phyloP scores from a whole-genome alignment of 2,888 invertebrate species.

The Drosophila parthenogenetica region DNA sequence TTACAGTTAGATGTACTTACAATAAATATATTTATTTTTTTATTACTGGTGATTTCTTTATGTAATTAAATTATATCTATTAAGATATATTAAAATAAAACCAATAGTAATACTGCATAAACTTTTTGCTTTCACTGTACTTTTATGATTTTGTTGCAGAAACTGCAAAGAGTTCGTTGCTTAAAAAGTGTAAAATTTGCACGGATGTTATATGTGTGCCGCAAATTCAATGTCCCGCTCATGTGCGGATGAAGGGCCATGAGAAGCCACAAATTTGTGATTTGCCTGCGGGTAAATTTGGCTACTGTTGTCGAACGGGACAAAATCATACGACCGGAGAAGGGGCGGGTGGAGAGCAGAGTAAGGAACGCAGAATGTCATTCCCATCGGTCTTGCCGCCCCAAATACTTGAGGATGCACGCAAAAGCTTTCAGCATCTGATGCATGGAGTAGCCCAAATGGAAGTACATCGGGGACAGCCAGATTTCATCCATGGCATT shows the following conservation, averaged over 20 bases:
- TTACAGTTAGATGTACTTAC: too few species aligned
- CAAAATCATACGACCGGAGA: slow-evolving; percentile 86
- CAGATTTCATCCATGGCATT: slow-evolving; percentile 83
- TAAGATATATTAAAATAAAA: too few species aligned
- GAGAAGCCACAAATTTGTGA: slow-evolving; percentile 86
- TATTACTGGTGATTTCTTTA: too few species aligned
- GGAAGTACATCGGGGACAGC: slow-evolving; percentile 82
- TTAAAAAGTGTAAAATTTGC: slow-evolving; percentile 84
- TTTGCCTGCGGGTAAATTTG: slow-evolving; percentile 85
- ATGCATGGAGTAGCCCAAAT: slow-evolving; percentile 82
- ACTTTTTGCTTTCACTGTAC: too few species aligned
- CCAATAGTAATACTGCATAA: too few species aligned
- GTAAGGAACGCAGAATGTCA: slow-evolving; percentile 38
- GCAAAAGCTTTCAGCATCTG: slow-evolving; percentile 83
- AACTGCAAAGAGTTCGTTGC: slow-evolving; percentile 49
- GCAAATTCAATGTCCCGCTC: slow-evolving; percentile 89
- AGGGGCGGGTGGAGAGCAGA: background rate
- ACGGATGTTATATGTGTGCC: slow-evolving; percentile 87
- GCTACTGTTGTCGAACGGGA: slow-evolving; percentile 88
- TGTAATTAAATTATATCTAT: too few species aligned
- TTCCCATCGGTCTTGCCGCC: slow-evolving; percentile 57
- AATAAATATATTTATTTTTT: too few species aligned
- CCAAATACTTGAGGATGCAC: slow-evolving; percentile 79
- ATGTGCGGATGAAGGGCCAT: slow-evolving; percentile 84
- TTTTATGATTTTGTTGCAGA: slow-evolving; percentile 10